Percentiles rank a stretch among this genome's conserved stretches.
Conservation (phyloP, 2,113 vertebrate species). For the Sarotherodon lohbergeri region DNA sequence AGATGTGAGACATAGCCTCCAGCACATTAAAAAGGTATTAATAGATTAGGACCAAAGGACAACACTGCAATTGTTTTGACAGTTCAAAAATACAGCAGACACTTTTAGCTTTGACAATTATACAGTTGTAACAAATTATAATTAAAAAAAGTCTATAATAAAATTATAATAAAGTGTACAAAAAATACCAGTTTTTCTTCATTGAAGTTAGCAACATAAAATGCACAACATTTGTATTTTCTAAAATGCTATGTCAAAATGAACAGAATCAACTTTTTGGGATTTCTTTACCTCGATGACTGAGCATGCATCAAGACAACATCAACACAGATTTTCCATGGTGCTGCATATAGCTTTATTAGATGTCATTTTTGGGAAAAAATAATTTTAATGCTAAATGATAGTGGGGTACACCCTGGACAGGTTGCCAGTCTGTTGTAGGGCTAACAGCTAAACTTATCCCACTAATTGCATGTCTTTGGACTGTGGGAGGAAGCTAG, state of each 20-base stretch:
- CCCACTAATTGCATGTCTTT: not conserved
- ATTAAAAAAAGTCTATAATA: not conserved
- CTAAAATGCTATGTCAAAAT: not conserved
- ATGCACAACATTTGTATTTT: not conserved
- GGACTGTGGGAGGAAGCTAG: not conserved
- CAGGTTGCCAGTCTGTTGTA: not conserved
- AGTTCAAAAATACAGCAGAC: not conserved
- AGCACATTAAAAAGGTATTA: not conserved
- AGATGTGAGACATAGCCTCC: not conserved
- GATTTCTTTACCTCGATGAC: not conserved
- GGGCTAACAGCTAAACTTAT: not conserved
- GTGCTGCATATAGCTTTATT: not conserved
- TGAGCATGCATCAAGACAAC: not conserved
- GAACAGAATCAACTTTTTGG: not conserved
- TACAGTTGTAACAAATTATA: not conserved
- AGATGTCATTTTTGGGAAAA: not conserved
- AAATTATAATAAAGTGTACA: not conserved
- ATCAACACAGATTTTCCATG: not conserved
- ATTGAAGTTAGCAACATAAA: not conserved
- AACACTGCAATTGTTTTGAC: not conserved
- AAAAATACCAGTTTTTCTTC: not conserved
- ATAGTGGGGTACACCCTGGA: not conserved
- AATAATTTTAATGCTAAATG: not conserved
- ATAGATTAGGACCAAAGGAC: slow-evolving; percentile 12
- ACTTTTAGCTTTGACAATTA: not conserved